phyloP scores from a whole-genome alignment of 2,888 invertebrate genomes.

The Galerucella pusilla region DNA sequence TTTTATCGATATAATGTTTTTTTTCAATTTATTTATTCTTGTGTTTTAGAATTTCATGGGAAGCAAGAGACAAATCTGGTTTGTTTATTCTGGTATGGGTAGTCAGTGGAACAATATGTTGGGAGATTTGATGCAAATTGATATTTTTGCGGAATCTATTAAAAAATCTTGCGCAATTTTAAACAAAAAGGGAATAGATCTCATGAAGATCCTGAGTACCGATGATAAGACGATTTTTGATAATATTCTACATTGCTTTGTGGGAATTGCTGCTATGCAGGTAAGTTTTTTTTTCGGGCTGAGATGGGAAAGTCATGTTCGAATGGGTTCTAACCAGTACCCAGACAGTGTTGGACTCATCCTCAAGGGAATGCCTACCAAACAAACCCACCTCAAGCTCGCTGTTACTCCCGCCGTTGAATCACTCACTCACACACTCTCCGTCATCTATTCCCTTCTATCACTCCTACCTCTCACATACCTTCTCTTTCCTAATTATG shows the following conservation, averaged over 20 bases:
- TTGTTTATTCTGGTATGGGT: conserved; percentile 81
- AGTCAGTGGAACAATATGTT: conserved; percentile 80
- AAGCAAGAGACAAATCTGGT: conserved; percentile 71
- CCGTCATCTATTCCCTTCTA: too few relatives aligned
- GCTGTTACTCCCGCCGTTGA: too few relatives aligned
- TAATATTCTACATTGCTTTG: conserved; percentile 76
- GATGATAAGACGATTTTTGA: conserved; percentile 71
- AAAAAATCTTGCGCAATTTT: conserved; percentile 69
- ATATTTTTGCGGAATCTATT: conserved; percentile 75
- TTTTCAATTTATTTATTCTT: conserved; percentile 33
- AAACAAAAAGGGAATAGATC: conserved; percentile 71
- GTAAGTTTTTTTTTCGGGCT: conserved; percentile 53
- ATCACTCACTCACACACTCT: too few relatives aligned
- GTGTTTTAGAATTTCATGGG: conserved; percentile 58
- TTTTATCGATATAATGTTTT: neutral
- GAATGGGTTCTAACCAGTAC: too few relatives aligned
- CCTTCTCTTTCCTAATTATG: too few relatives aligned
- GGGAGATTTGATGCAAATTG: conserved; percentile 73
- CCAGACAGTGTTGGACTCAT: too few relatives aligned
- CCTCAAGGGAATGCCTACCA: too few relatives aligned
- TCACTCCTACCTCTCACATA: too few relatives aligned
- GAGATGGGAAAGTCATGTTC: too few relatives aligned
- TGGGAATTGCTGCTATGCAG: conserved; percentile 78
- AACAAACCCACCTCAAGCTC: too few relatives aligned
- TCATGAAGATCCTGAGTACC: conserved; percentile 71